Conservation (phyloP, 2,888 invertebrate species). For the Platycheirus albimanus region DNA sequence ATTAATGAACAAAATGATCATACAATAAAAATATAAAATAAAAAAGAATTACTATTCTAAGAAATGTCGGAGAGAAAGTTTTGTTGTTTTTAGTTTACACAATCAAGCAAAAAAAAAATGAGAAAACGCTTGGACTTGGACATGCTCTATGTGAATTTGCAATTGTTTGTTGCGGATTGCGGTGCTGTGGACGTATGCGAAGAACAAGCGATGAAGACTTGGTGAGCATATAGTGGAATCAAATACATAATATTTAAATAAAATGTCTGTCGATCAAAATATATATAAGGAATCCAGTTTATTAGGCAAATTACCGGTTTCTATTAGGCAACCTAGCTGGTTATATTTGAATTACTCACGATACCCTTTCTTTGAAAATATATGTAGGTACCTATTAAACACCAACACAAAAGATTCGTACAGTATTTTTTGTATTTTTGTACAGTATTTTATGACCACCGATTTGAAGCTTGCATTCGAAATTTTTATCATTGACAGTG, state of each 20-base stretch:
- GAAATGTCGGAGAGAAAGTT: slow-evolving; percentile 25
- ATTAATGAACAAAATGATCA: slow-evolving; percentile 1
- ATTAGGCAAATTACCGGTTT: slow-evolving; percentile 53
- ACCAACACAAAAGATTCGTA: no score
- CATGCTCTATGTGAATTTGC: slow-evolving; percentile 5
- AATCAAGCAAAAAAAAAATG: background rate
- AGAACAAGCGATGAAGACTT: background rate
- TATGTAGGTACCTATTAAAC: no score
- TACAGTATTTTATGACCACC: no score
- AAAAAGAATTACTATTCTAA: slow-evolving; percentile 17
- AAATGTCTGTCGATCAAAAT: slow-evolving; percentile 32
- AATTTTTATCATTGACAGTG: no score
- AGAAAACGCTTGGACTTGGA: background rate
- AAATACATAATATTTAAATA: background rate
- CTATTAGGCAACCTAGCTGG: slow-evolving; percentile 35
- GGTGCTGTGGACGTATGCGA: background rate
- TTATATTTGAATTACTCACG: slow-evolving; percentile 31
- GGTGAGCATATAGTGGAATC: background rate
- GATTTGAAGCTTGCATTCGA: no score
- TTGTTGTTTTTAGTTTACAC: background rate
- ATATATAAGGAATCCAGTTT: slow-evolving; percentile 48
- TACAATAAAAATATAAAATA: slow-evolving; percentile 6
- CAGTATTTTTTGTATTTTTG: no score
- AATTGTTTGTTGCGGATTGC: slow-evolving; percentile 20
- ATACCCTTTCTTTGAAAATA: slow-evolving; percentile 31